Conservation (phyloP, 2,888 invertebrate species). For the Aphidoletes aphidimyza region DNA sequence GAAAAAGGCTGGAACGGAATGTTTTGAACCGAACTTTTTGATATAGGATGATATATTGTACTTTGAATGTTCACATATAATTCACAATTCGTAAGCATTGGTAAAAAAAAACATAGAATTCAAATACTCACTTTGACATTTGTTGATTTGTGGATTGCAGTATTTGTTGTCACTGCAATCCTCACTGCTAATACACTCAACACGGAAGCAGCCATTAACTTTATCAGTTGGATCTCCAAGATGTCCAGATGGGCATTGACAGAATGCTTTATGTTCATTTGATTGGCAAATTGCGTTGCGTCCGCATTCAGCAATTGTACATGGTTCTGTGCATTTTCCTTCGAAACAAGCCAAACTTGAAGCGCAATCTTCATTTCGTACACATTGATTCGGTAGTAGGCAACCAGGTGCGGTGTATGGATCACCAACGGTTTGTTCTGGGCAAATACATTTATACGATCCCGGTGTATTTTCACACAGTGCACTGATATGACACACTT, state of each 20-base stretch:
- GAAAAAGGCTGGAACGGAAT: too few relatives aligned
- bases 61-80: neutral
- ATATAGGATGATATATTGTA: too few relatives aligned
- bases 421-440: conserved; percentile 82
- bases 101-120: neutral
- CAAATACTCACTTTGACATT: conserved; percentile 77
- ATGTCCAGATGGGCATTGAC: conserved; percentile 82
- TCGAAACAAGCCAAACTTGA: conserved; percentile 79
- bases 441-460: conserved; percentile 82
- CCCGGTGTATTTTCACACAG: conserved; percentile 83
- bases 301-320: conserved; percentile 78
- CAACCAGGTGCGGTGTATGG: conserved; percentile 79
- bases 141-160: conserved; percentile 80
- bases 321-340: conserved; percentile 85
- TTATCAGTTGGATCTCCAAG: conserved; percentile 83
- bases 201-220: conserved; percentile 86
- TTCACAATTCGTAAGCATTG: too few relatives aligned
- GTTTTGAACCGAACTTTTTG: too few relatives aligned
- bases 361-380: conserved; percentile 78
- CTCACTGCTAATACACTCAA: conserved; percentile 82
- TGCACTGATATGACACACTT: conserved; percentile 83
- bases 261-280: conserved; percentile 76
- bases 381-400: conserved; percentile 79
- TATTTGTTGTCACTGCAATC: conserved; percentile 81
- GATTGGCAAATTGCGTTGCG: conserved; percentile 80